Conservation (phyloP, 1,140 invertebrate genomes). For the Battus philenor region DNA sequence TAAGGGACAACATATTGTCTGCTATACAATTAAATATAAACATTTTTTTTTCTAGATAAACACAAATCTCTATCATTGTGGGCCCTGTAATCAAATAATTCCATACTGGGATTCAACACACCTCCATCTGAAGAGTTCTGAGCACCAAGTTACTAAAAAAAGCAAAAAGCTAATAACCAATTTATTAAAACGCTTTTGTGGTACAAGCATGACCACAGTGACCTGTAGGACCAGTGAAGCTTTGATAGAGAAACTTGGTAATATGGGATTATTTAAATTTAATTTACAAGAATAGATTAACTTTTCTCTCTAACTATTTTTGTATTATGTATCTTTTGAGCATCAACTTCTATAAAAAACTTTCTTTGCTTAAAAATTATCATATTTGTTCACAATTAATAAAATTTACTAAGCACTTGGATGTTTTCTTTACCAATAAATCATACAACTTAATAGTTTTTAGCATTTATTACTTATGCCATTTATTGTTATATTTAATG, state of each 20-base stretch:
- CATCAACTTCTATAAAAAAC: too few species aligned
- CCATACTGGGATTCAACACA: slow-evolving; percentile 30
- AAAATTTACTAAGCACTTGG: too few species aligned
- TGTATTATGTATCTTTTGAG: too few species aligned
- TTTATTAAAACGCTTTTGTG: neutral
- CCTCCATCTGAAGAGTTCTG: slow-evolving; percentile 20
- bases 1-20: slow-evolving; percentile 1
- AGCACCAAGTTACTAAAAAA: slow-evolving; percentile 12
- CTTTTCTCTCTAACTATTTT: too few species aligned
- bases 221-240: neutral
- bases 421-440: too few species aligned
- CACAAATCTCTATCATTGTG: slow-evolving; percentile 41
- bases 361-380: too few species aligned
- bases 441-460: too few species aligned
- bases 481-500: too few species aligned
- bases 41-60: slow-evolving; percentile 34
- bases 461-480: too few species aligned
- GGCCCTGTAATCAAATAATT: slow-evolving; percentile 35
- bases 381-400: too few species aligned
- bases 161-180: neutral
- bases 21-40: slow-evolving; percentile 1
- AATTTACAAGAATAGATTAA: too few species aligned
- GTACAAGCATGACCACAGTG: neutral
- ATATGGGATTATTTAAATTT: neutral
- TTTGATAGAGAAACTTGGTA: neutral